Percentiles rank a stretch among this genome's conserved stretches.
Evolutionary conservation across 2,888 invertebrate species (phyloP).

Genomic region (Heliconius sara): DNA sequence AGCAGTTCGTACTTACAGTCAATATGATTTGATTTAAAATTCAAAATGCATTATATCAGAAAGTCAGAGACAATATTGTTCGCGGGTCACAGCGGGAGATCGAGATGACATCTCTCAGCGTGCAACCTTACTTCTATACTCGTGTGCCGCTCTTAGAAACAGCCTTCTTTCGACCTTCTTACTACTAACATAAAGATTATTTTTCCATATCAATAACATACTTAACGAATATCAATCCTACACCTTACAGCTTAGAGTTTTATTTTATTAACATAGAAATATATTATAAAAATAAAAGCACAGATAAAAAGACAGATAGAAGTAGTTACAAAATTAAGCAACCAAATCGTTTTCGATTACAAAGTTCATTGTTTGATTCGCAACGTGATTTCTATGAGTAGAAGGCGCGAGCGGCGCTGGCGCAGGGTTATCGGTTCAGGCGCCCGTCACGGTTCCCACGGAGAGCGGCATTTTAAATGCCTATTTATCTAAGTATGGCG

Average conservation of each 20-base stretch:
- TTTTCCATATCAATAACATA: constrained; percentile 49
- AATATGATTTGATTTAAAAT: constrained; percentile 80
- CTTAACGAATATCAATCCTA: constrained; percentile 52
- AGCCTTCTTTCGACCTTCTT: constrained; percentile 49
- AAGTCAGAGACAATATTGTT: constrained; percentile 83
- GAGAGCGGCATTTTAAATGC: constrained; percentile 81
- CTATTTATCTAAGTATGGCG: constrained; percentile 79
- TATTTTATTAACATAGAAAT: constrained; percentile 62
- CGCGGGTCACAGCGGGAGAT: constrained; percentile 77
- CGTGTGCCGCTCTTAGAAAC: constrained; percentile 55
- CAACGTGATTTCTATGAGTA: constrained; percentile 56
- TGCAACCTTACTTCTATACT: constrained; percentile 73
- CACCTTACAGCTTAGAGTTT: constrained; percentile 60
- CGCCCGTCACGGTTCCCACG: constrained; percentile 82
- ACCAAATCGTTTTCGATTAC: constrained; percentile 77
- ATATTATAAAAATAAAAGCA: constrained; percentile 77
- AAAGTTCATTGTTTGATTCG: constrained; percentile 77
- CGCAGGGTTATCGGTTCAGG: constrained; percentile 66
- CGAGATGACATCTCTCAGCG: constrained; percentile 83
- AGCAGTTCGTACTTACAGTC: constrained; percentile 57
- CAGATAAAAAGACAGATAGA: constrained; percentile 75
- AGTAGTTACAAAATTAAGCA: constrained; percentile 78
- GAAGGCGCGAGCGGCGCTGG: constrained; percentile 54
- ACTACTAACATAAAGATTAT: constrained; percentile 53
- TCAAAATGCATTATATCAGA: constrained; percentile 77